A percentile compares a stretch with the other conserved stretches of the same genome.
Evolutionary conservation across 2,113 vertebrate species (phyloP).

Genomic region (Crypturellus undulatus): DNA sequence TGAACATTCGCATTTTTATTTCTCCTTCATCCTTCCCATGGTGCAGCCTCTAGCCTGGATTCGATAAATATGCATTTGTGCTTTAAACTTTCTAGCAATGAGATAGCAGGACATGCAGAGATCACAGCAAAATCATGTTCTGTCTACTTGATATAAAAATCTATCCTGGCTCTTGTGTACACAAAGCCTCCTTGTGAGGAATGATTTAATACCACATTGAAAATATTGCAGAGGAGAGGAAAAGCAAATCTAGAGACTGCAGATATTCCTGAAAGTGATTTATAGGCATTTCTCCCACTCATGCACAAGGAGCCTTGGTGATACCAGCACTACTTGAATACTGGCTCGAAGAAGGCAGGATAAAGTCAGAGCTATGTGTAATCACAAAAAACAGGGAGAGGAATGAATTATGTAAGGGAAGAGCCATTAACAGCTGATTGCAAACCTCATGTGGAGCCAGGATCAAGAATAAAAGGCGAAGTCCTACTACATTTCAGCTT

Average conservation of each 20-base stretch:
- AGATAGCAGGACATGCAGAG: neutral
- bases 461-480: constrained; percentile 8
- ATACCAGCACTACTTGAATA: neutral
- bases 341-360: neutral
- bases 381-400: neutral
- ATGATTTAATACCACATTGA: neutral
- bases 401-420: neutral
- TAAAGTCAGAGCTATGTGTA: neutral
- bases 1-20: neutral
- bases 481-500: neutral
- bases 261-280: neutral
- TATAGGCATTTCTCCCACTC: rapidly evolving
- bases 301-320: rapidly evolving
- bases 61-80: rapidly evolving
- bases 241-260: neutral
- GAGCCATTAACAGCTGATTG: constrained; percentile 41
- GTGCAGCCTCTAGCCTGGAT: neutral
- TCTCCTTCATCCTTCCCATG: rapidly evolving
- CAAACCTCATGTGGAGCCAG: constrained; percentile 28
- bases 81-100: neutral
- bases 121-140: neutral
- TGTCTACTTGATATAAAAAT: neutral
- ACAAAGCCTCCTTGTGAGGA: neutral
- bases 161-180: rapidly evolving
- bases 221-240: neutral